Evolutionary conservation across 2,888 invertebrate species (phyloP), one percentile per base, ranked within the genome.

Genomic region (Drosophila lacicola): DNA sequence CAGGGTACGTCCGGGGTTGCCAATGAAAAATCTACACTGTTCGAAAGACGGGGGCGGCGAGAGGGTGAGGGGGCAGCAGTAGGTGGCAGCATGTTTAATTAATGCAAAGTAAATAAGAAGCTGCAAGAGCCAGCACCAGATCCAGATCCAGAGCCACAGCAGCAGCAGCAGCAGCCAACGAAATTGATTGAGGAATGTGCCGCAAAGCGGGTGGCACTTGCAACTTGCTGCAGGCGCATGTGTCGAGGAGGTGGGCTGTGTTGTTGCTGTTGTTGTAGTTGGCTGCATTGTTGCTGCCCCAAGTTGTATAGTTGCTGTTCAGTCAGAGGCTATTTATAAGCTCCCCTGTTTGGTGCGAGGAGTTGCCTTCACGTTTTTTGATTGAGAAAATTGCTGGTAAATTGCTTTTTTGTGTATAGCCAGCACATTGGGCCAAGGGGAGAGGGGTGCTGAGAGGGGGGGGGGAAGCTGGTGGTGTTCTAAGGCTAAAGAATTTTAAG

Each of bases 41-140:
- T 3, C 5, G 9, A 9, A 17, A 34, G 56, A 1, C 11, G 55
- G 46, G 6, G 0, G 45, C 17, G 3, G 45, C 10, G 49, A 29
- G 21, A 44, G 46, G 2, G 36, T 11, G 3, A 8, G 45, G 5
- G 11, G 47, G 49, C 36, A 53, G 53, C 45, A 50, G 70, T 86
- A 87, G 82, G 82, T 85, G 82, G 86, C 86, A 69, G 88, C 88
- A 88, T 85, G 85, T 89, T 85, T 85, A 85, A 85, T 85, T 85
- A 88, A 85, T 85, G 90, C 85, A 85, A 86, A 89, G 90, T 85
- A 85, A 85, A 84, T 88, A 85, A 85, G 82, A 85, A 85, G 83
- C 74, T 73, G 58, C 65, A 55, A 14, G 19, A 39, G 58, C 49
- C 60, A 49, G 49, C 21, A 19, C 47, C 33, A 47, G 55, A 45